Evolutionary conservation across 2,113 vertebrate genomes (phyloP), one percentile per base, ranked within the genome.

Genomic region (Centropus unirufus): DNA sequence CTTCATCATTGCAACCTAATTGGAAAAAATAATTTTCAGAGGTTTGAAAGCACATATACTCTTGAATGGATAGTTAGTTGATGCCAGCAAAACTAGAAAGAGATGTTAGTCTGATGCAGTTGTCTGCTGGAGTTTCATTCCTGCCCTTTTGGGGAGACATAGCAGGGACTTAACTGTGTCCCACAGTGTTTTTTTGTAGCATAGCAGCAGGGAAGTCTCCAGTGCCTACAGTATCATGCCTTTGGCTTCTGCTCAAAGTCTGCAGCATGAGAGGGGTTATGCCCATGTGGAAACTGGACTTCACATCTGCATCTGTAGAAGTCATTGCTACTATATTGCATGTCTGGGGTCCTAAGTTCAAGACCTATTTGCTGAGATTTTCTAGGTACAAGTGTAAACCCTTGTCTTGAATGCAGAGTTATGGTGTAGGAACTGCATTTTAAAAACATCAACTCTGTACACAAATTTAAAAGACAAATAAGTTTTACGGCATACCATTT

Each of bases 211-310:
- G 51, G 40, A 61, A 72, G 62, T 14, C 30, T 55, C 22, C 6
- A 9, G 17, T 21, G 3, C 47, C 23, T 69, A 9, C 19, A 16
- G 17, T 42, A 62, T 27, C 0, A 3, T 46, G 20, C 47, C 17
- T 81, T 79, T 75, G 29, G 24, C 20, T 92, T 81, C 34, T 91
- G 26, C 29, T 67, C 21, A 18, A 58, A 32, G 8, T 49, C 55
- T 73, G 2, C 2, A 3, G 39, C 8, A 2, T n/a, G 22, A 70
- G 6, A n/a, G 4, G 21, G 27, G 23, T 66, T 5, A 0, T 26
- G 34, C 14, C 36, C 36, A 52, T 26, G 11, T 55, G 22, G 73
- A 78, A 66, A 55, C 1, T 23, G 52, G 57, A 8, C 22, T 77
- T 86, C 14, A 36, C 7, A 0, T 19, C 47, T 59, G 34, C 40